Percentiles rank a stretch among this genome's conserved stretches.
Evolutionary conservation across 1,140 invertebrate genomes (phyloP).

Genomic region (Trypoxylus dichotomus): DNA sequence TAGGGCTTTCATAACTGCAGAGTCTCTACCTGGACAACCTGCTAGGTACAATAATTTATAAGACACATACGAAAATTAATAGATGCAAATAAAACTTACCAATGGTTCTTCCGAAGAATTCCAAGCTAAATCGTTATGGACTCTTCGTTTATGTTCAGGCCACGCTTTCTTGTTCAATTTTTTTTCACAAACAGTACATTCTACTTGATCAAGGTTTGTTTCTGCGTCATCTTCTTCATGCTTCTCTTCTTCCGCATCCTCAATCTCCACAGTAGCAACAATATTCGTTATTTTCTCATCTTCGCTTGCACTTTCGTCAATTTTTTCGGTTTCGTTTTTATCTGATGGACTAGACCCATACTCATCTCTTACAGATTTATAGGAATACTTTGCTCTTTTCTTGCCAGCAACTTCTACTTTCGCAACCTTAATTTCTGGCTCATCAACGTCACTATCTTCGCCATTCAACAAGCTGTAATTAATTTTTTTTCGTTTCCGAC

Average conservation of each 20-base stretch:
- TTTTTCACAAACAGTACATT: neutral
- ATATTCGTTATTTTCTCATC: neutral
- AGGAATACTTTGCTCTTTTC: neutral
- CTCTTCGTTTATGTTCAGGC: neutral
- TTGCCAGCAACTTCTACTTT: neutral
- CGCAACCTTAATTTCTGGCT: neutral
- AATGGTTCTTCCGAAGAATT: neutral
- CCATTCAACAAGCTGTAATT: conserved; percentile 24
- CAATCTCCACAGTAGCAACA: neutral
- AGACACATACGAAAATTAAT: conserved; percentile 8
- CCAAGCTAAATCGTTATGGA: conserved; percentile 2
- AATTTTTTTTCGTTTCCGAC: conserved; percentile 29
- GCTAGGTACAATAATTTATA: conserved; percentile 17
- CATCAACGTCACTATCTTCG: neutral
- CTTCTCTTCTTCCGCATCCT: neutral
- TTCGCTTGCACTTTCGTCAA: neutral
- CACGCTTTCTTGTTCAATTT: neutral
- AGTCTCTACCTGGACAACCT: conserved; percentile 24
- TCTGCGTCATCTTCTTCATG: neutral
- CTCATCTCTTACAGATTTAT: neutral
- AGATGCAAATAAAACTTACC: conserved; percentile 1
- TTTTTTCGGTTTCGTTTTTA: neutral
- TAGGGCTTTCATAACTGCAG: conserved; percentile 15
- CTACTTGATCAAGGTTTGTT: neutral
- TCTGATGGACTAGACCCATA: neutral